A percentile compares a stretch with the other conserved stretches of the same genome.
Conservation (phyloP, 1,140 invertebrate genomes). For the Meloidogyne exigua region DNA sequence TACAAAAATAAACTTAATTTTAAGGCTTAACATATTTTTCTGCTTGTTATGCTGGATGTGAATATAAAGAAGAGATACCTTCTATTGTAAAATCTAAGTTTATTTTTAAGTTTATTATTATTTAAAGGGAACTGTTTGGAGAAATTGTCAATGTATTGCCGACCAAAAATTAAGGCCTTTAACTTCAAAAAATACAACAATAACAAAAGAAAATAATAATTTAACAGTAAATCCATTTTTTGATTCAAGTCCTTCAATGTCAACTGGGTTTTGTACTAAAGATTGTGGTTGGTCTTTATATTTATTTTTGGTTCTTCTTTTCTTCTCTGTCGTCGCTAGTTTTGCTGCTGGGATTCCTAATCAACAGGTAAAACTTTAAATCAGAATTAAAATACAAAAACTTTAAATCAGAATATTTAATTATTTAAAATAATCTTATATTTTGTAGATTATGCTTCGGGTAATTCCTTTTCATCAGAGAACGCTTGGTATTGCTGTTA, state of each 20-base stretch:
- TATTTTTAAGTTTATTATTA: background rate
- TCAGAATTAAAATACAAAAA: background rate
- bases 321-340: conserved; percentile 62
- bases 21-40: conserved; percentile 58
- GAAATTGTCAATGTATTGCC: conserved; percentile 47
- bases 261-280: conserved; percentile 50
- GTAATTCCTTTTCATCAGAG: conserved; percentile 63
- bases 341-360: conserved; percentile 62
- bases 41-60: conserved; percentile 58
- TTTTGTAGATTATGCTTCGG: conserved; percentile 59
- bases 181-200: background rate
- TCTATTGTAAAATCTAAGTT: background rate
- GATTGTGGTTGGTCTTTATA: conserved; percentile 58
- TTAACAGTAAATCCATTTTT: background rate
- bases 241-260: background rate
- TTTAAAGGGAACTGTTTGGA: conserved; percentile 50
- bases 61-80: conserved; percentile 25
- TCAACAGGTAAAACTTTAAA: conserved; percentile 49
- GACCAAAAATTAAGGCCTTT: conserved; percentile 21
- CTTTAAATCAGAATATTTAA: background rate
- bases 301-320: conserved; percentile 56
- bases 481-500: conserved; percentile 60
- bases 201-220: background rate
- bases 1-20: conserved; percentile 8
- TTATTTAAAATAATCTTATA: background rate